phyloP scores from a whole-genome alignment of 2,113 vertebrate genomes.

The Dendropsophus ebraccatus region DNA sequence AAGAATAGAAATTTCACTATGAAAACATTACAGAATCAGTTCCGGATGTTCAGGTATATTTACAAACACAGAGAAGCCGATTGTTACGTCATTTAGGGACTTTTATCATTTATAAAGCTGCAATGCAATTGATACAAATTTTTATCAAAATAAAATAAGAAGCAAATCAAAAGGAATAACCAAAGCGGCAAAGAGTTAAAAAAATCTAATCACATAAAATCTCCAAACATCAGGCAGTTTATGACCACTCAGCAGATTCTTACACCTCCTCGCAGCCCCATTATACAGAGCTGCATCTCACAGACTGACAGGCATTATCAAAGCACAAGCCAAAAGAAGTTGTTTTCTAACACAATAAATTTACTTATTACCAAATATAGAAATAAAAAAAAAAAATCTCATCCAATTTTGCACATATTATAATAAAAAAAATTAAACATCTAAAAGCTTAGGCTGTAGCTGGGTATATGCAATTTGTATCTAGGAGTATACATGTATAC shows the following conservation, averaged over 20 bases:
- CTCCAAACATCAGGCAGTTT: background rate
- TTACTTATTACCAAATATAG: background rate
- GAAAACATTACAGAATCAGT: background rate
- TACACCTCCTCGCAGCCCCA: background rate
- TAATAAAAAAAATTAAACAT: background rate
- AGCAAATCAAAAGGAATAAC: background rate
- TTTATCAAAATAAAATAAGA: background rate
- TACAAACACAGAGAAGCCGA: background rate
- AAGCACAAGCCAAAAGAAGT: background rate
- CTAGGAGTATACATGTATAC: background rate
- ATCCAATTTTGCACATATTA: background rate
- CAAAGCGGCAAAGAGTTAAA: background rate
- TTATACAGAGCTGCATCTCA: background rate
- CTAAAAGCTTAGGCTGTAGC: too few species aligned
- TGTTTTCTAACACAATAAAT: background rate
- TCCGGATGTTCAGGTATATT: background rate
- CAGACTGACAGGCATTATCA: background rate
- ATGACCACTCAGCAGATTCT: background rate
- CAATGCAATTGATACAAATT: background rate
- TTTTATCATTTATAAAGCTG: background rate
- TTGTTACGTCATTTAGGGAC: background rate
- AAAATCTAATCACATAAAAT: background rate
- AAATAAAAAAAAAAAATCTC: background rate
- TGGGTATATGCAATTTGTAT: too few species aligned
- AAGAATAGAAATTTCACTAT: slow-evolving; percentile 14